phyloP scores from a whole-genome alignment of 2,888 invertebrate species.

The Macrophya alboannulata region DNA sequence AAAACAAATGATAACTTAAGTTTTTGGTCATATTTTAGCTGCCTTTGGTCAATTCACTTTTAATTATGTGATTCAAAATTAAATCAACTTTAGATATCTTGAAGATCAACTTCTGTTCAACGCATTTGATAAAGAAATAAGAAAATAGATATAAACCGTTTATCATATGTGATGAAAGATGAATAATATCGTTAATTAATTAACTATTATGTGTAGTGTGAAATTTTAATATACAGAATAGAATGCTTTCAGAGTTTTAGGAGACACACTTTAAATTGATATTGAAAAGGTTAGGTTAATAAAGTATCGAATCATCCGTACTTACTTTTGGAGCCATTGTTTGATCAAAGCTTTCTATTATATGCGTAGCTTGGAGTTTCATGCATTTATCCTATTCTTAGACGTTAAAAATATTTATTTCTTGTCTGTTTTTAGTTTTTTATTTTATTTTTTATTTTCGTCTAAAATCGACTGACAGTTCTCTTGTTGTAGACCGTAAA shows the following conservation, averaged over 20 bases:
- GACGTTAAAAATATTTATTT: background rate
- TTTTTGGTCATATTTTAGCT: background rate
- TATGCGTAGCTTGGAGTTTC: background rate
- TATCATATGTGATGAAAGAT: background rate
- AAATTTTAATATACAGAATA: background rate
- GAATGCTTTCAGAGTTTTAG: background rate
- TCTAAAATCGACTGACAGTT: slow-evolving; percentile 45
- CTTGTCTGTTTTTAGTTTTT: background rate
- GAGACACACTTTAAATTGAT: background rate
- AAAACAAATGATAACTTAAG: background rate
- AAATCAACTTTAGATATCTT: background rate
- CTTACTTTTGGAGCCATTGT: slow-evolving; percentile 40
- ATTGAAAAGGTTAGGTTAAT: slow-evolving; percentile 11
- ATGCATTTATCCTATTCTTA: slow-evolving; percentile 13
- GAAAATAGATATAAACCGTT: background rate
- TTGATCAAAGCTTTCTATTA: slow-evolving; percentile 6
- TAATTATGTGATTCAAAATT: background rate
- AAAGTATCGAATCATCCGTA: background rate
- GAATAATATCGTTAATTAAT: background rate
- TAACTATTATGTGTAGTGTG: background rate
- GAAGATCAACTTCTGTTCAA: background rate
- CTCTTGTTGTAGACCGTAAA: background rate
- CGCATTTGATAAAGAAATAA: background rate
- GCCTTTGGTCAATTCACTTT: background rate
- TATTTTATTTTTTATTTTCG: background rate